Base-by-base conservation (phyloP, 1,140 invertebrate species). In the Andricus grossulariae region DNA sequence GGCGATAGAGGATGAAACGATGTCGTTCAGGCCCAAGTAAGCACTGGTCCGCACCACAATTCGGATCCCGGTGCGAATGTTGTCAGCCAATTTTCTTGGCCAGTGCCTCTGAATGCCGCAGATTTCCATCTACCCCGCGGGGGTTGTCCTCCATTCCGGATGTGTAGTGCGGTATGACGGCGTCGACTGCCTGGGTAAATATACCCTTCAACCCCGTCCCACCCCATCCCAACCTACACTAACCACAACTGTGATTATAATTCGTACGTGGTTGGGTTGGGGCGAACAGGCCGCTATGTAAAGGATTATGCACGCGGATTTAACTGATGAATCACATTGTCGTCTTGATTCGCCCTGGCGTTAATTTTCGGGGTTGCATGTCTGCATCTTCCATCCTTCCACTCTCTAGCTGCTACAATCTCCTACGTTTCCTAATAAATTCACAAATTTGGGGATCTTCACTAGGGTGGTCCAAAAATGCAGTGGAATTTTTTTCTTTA, bases 261-360 rank as follows among this genome's bases (percentile, higher is more conserved):
- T 91, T 91, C 90, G 86, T 83, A 84, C 82, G 80, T 55, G 74
- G 79, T 83, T 78, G 77, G 74, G 79, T 83, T 78, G 77, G 75
- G 74, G 76, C 51, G 54, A 74, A 85, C 85, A 85, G 78, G 73
- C 83, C 83, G 84, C 86, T 91, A 66, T 66, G 88, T 90, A 91
- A 91, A 90, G 91, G 90, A 91, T 91, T 91, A 92, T 90, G 88
- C 86, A 91, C 91, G 91, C 90, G 90, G 91, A 92, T 92, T 92
- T 90, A 92, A 91, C 90, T 92, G 90, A 92, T 92, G 90, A 92
- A 91, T 92, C 91, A 92, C 90, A 91, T 92, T 92, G 90, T 92
- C 90, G 89, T 92, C 90, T 92, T 91, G 90, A 92, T 92, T 92
- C 90, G 88, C 87, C 87, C 82, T 87, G 89, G 89, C 90, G 89